phyloP scores from a whole-genome alignment of 2,888 invertebrate genomes.

The Gibbula magus region DNA sequence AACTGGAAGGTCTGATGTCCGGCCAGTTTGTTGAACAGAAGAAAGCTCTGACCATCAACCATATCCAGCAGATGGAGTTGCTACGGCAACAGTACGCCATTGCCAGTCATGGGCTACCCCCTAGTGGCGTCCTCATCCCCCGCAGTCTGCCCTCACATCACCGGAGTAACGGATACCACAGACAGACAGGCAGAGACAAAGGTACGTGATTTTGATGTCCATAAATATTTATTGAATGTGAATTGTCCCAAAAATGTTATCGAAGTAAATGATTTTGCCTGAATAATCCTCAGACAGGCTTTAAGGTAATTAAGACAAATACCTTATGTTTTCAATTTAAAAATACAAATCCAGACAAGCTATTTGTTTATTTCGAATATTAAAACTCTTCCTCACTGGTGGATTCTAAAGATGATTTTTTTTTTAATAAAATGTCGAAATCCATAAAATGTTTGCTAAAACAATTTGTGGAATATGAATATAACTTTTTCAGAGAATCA shows the following conservation, averaged over 20 bases:
- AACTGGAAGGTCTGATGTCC: conserved; percentile 56
- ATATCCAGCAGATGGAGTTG: conserved; percentile 56
- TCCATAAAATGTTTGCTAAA: too few species aligned
- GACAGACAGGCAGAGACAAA: not conserved
- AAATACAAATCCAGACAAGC: too few species aligned
- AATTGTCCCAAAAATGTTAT: not conserved
- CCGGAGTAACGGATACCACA: conserved; percentile 26
- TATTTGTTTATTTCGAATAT: too few species aligned
- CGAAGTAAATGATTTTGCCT: too few species aligned
- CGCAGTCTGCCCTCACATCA: conserved; percentile 50
- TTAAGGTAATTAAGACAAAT: too few species aligned
- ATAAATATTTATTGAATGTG: not conserved
- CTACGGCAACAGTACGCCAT: conserved; percentile 53
- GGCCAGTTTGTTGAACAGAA: conserved; percentile 50
- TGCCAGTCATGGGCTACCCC: conserved; percentile 52
- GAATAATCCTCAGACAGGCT: too few species aligned
- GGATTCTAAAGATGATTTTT: too few species aligned
- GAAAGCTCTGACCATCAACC: conserved; percentile 48
- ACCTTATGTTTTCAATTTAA: too few species aligned
- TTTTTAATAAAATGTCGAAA: too few species aligned
- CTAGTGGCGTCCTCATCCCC: conserved; percentile 49
- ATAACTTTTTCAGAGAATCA: not conserved
- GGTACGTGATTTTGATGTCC: not conserved
- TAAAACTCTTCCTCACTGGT: too few species aligned
- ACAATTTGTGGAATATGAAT: too few species aligned